phyloP scores from a whole-genome alignment of 1,140 invertebrate species.

The Delia radicum region DNA sequence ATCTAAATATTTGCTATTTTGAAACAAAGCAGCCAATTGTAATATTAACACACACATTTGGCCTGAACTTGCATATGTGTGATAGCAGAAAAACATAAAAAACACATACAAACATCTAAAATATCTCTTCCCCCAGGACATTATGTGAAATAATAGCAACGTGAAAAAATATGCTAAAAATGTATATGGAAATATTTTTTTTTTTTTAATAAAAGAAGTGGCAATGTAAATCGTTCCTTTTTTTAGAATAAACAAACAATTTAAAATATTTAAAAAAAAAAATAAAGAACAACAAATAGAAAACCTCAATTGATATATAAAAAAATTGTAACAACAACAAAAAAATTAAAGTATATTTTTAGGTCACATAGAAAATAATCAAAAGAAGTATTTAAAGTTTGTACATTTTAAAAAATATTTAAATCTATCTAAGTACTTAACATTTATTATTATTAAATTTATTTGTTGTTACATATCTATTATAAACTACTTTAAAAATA shows the following conservation, averaged over 20 bases:
- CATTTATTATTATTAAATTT: too few relatives aligned
- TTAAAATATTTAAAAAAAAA: too few relatives aligned
- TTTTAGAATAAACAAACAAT: neutral
- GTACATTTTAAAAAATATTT: too few relatives aligned
- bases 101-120: neutral
- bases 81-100: neutral
- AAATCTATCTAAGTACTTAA: too few relatives aligned
- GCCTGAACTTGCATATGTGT: neutral
- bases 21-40: slow-evolving; percentile 1
- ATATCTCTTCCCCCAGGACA: neutral
- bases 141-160: neutral
- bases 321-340: neutral
- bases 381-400: too few relatives aligned
- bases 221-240: neutral
- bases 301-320: too few relatives aligned
- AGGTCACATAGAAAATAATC: neutral
- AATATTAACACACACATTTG: neutral
- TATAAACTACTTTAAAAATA: too few relatives aligned
- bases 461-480: too few relatives aligned
- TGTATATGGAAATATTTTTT: neutral
- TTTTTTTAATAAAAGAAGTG: neutral
- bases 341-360: neutral
- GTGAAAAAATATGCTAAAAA: neutral
- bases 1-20: slow-evolving; percentile 4
- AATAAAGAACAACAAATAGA: too few relatives aligned